phyloP scores from a whole-genome alignment of 1,140 invertebrate species.

The Trachelipus rathkii region DNA sequence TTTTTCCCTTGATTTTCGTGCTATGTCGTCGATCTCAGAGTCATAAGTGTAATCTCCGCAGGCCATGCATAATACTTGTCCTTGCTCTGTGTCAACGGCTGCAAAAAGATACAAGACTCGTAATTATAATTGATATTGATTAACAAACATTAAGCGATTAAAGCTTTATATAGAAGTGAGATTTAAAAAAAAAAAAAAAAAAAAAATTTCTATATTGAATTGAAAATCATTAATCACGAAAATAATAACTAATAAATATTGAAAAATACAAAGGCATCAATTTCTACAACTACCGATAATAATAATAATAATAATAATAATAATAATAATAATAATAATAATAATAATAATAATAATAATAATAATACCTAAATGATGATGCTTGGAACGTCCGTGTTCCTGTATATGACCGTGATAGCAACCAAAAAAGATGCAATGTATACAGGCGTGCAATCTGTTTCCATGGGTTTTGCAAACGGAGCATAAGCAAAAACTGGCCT shows the following conservation, averaged over 20 bases:
- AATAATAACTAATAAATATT: too few species aligned
- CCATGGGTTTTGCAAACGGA: neutral
- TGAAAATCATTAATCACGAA: too few species aligned
- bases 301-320: too few species aligned
- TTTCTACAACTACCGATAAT: too few species aligned
- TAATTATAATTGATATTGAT: too few species aligned
- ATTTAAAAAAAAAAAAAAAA: too few species aligned
- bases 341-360: too few species aligned
- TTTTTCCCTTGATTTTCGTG: slow-evolving; percentile 60
- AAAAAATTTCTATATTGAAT: too few species aligned
- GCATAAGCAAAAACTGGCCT: neutral
- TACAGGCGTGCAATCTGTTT: neutral
- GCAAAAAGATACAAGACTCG: neutral
- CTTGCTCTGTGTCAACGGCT: slow-evolving; percentile 78
- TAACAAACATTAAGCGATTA: too few species aligned
- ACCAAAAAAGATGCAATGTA: neutral
- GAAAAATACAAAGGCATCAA: too few species aligned
- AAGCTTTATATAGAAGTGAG: too few species aligned
- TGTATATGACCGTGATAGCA: neutral
- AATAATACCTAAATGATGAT: neutral
- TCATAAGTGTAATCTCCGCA: slow-evolving; percentile 93
- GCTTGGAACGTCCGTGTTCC: neutral
- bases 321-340: too few species aligned
- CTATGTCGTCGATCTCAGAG: slow-evolving; percentile 59
- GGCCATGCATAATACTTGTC: slow-evolving; percentile 83